Percentiles rank a stretch among this genome's conserved stretches.
Conservation (phyloP, 2,888 invertebrate species). For the Cyclophora albipunctata region DNA sequence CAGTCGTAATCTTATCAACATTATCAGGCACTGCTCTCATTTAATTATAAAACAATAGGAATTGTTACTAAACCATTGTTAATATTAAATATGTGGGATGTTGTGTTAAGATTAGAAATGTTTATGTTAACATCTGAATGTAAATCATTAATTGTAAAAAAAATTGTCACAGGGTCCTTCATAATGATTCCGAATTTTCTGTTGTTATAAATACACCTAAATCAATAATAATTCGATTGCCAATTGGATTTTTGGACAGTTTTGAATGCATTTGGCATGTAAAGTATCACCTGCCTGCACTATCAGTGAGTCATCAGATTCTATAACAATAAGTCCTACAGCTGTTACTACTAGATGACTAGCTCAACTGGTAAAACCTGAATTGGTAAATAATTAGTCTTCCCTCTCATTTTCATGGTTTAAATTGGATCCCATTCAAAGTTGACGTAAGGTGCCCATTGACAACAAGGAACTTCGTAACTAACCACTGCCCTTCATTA, state of each 20-base stretch:
- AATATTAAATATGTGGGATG: neutral
- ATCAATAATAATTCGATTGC: too few relatives aligned
- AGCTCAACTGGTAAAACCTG: constrained; percentile 26
- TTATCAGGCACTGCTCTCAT: constrained; percentile 17
- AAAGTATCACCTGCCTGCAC: constrained; percentile 8
- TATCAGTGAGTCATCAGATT: constrained; percentile 10
- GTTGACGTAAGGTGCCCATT: constrained; percentile 32
- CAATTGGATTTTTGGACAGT: too few relatives aligned
- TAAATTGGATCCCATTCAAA: constrained; percentile 19
- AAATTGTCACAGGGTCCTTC: too few relatives aligned
- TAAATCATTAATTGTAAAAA: too few relatives aligned
- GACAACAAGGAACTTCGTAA: constrained; percentile 24
- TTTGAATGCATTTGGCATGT: too few relatives aligned
- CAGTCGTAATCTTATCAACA: constrained; percentile 21
- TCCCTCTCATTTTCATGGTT: constrained; percentile 16
- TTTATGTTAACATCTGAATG: too few relatives aligned
- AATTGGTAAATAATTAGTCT: constrained; percentile 18
- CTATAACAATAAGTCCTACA: constrained; percentile 7
- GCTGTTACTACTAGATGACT: constrained; percentile 5
- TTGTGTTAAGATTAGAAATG: too few relatives aligned
- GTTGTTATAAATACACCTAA: too few relatives aligned
- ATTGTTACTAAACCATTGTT: too few relatives aligned
- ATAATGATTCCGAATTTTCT: too few relatives aligned
- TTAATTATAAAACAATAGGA: neutral
- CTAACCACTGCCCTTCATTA: constrained; percentile 1